Base-by-base conservation (phyloP, 2,888 invertebrate genomes). In the Pandemis cinnamomeana region DNA sequence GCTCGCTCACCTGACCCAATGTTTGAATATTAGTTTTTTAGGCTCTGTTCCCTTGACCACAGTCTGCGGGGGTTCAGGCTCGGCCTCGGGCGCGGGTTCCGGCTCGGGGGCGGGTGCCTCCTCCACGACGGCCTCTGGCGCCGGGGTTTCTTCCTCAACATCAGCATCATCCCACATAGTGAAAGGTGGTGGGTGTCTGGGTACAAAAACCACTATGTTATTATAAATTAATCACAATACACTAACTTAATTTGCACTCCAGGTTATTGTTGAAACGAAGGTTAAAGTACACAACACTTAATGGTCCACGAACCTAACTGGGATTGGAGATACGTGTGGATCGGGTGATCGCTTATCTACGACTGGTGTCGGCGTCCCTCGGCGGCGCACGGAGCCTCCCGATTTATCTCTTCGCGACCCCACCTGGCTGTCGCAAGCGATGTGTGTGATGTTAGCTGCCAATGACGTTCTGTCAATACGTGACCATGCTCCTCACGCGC, bases 1-100 rank as follows among this genome's bases (percentile, higher is more conserved):
- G 42, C 1, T 36, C 13, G 53, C 85, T 85, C 90, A 96, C 95
- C 97, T 96, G 86, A 96, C 97, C 98, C 98, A 98, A 86, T 98
- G 97, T 86, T 95, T 96, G 92, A 96, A 96, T 78, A 97, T 94
- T 71, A 97, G 94, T 81, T 96, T 95, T 82, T 95, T 96, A 80
- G 96, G 96, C 81, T 96, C 95, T 78, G 83, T 92, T 87, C 90
- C 95, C 87, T 85, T 84, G 76, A 86, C 86, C 76, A 94, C 86
- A 75, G 82, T 85, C 72, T 91, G 94, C 6, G 93, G 90, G 36
- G 88, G 89, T 3, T 89, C 93, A 2, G 89, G 91, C 66, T 92
- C 95, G 2, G 93, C 95, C 69, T 88, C 95, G 7, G 90, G 88
- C 46, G 87, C 89, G 62, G 89, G 92, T 55, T 87, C 94, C 13